A percentile compares a stretch with the other conserved stretches of the same genome.
These are phyloP conservation scores for Pelobates cultripes DNA, from an alignment of 2,797 vertebrate genomes.

Conservation along the genomic window DNA sequence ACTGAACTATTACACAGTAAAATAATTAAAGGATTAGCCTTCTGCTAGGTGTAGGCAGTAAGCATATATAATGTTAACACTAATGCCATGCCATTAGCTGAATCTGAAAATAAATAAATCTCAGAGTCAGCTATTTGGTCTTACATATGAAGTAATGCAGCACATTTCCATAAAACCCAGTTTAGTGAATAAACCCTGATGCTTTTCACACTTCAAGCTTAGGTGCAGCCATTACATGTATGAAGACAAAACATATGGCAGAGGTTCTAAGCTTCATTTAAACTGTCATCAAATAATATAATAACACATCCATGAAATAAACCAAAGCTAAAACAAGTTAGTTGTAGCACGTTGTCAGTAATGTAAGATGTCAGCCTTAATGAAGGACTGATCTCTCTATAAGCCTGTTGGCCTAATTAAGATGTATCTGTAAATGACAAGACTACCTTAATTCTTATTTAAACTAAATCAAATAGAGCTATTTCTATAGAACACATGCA, in stretches of 20 bases:
- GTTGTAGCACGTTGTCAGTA: conserved; percentile 40
- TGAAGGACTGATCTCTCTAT: conserved; percentile 42
- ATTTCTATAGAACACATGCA: conserved; percentile 26
- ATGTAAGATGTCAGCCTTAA: conserved; percentile 45
- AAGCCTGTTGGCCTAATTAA: conserved; percentile 47
- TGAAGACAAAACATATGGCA: not conserved
- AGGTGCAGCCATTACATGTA: no score
- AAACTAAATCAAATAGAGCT: conserved; percentile 30
- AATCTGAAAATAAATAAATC: no score
- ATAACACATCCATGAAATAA: conserved; percentile 40
- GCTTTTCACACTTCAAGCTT: no score
- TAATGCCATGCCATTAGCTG: no score
- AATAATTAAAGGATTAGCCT: no score
- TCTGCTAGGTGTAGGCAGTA: no score
- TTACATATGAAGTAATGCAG: no score
- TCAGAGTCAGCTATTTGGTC: no score
- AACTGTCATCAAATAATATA: conserved; percentile 33
- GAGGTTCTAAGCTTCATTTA: conserved; percentile 24
- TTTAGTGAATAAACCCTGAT: no score
- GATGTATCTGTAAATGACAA: conserved; percentile 25
- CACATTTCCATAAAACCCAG: no score
- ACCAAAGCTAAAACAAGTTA: conserved; percentile 35
- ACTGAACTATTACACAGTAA: no score
- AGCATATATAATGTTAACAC: no score
- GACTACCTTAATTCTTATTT: conserved; percentile 23